A percentile compares a stretch with the other conserved stretches of the same genome.
Conservation (phyloP, 1,140 invertebrate genomes). For the Nixonia krombeini region DNA sequence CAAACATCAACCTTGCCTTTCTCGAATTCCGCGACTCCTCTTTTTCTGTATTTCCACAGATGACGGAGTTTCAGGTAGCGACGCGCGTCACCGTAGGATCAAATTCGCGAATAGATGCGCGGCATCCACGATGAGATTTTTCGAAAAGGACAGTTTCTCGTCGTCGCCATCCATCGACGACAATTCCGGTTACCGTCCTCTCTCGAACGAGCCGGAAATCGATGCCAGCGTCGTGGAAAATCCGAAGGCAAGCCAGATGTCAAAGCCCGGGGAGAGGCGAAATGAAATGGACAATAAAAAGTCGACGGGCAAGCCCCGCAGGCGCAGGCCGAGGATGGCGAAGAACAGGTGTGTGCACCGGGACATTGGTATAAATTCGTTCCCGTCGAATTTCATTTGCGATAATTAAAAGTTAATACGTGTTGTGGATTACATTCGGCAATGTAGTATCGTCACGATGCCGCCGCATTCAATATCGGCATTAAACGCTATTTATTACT, state of each 20-base stretch:
- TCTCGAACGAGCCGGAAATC: slow-evolving; percentile 52
- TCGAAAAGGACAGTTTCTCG: slow-evolving; percentile 54
- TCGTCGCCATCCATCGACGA: slow-evolving; percentile 48
- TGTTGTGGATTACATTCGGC: slow-evolving; percentile 22
- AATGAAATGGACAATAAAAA: slow-evolving; percentile 46
- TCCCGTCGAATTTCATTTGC: slow-evolving; percentile 7
- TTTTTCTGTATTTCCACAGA: slow-evolving; percentile 44
- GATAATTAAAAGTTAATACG: slow-evolving; percentile 38
- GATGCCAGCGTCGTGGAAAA: slow-evolving; percentile 42
- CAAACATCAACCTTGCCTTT: too few species aligned
- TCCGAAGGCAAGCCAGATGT: slow-evolving; percentile 40
- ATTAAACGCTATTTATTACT: slow-evolving; percentile 43
- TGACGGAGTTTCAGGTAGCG: slow-evolving; percentile 72
- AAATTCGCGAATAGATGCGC: slow-evolving; percentile 70
- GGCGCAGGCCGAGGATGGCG: slow-evolving; percentile 60
- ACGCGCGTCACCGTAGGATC: slow-evolving; percentile 74
- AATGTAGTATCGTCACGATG: slow-evolving; percentile 22
- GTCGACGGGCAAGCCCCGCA: slow-evolving; percentile 49
- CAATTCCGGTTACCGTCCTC: slow-evolving; percentile 49
- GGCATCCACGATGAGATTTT: slow-evolving; percentile 44
- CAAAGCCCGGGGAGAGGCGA: slow-evolving; percentile 43
- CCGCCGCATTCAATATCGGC: slow-evolving; percentile 27
- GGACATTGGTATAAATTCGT: slow-evolving; percentile 8
- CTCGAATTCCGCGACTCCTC: too few species aligned
- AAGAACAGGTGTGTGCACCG: slow-evolving; percentile 60